Evolutionary conservation across 1,140 invertebrate genomes (phyloP), one percentile per base, ranked within the genome.

Genomic region (Apis dorsata): DNA sequence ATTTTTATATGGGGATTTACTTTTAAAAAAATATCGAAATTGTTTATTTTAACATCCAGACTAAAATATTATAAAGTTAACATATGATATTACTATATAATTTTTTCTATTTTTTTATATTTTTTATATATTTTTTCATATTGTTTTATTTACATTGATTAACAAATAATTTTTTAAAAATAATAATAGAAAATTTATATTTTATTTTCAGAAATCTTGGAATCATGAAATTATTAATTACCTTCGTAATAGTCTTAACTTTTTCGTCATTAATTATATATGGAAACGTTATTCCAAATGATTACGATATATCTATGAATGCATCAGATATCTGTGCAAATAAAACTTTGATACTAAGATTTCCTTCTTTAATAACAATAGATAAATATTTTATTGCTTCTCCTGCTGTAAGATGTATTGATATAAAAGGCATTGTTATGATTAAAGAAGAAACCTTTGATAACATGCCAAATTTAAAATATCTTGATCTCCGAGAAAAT

Each of bases 361-460:
- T 28, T 0, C 7, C 0, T 28, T 1, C 1, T 7, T 17, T 9
- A 19, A 7, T 0, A 55, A 0, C 4, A 1, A 2, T 72, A 13
- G 0, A 28, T 1, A 5, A 4, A 19, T 19, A 51, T 4, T 21
- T 1, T 12, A 28, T 72, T 8, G 7, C 7, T 2, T 66, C 63
- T 24, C n/a, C 66, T 0, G 3, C 28, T 0, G 21, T 82, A 57
- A 82, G 0, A 34, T 84, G 82, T 51, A 34, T 86, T 15, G 8
- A 2, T 0, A 21, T 84, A 10, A 19, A 75, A 15, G 12, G 17
- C 0, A 0, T 1, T 9, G 11, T 81, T n/a, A 4, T 0, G 0
- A 51, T 84, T 0, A 7, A 7, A 0, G 0, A 13, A 1, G 69
- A 62, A 49, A 60, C 71, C 0, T 88, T 88, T 19, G 19, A 55